Base-by-base conservation (phyloP, 2,888 invertebrate species). In the Hipparchia sbordonii region DNA sequence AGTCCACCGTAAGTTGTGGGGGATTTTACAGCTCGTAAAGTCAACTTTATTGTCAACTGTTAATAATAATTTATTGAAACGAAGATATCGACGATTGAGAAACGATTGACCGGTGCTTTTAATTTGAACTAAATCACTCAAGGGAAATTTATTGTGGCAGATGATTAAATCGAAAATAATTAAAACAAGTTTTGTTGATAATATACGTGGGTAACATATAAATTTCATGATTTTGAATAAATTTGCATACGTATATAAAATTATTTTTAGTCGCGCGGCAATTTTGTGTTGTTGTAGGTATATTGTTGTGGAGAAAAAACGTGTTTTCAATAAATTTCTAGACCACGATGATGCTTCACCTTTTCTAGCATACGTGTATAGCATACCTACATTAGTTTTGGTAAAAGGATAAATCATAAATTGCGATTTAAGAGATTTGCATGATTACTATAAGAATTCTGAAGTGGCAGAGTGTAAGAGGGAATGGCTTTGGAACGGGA, bases 31-130 rank as follows among this genome's bases (percentile, higher is more conserved):
- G 65, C 46, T 23, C 48, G 10, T 52, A 65, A 65, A 23, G 63
- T 13, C 33, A 54, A n/a, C 9, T 66, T 66, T 54, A 66, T 81
- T 79, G 73, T 75, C 67, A 72, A 74, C 74, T 74, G 72, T 78
- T 62, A 70, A 74, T 76, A 73, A 78, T 1, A 39, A 39, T 39
- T 77, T 71, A 77, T 62, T 13, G 46, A 13, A n/a, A 45, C 46
- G 13, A 62, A 13, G 8, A 52, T 13, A 63, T 67, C 51, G 65
- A 65, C 65, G 57, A 68, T 74, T 71, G 75, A 71, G 67, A 73
- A 73, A 67, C 77, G 76, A 76, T 75, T 76, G 76, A 77, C 61
- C 71, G 72, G 72, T 70, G 74, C 73, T 69, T 75, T 74, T 72
- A 75, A 76, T 76, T 72, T 76, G 70, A 69, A 77, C 63, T 67